A percentile compares a stretch with the other conserved stretches of the same genome.
phyloP scores from a whole-genome alignment of 2,888 invertebrate species.

The Monochamus alternatus region DNA sequence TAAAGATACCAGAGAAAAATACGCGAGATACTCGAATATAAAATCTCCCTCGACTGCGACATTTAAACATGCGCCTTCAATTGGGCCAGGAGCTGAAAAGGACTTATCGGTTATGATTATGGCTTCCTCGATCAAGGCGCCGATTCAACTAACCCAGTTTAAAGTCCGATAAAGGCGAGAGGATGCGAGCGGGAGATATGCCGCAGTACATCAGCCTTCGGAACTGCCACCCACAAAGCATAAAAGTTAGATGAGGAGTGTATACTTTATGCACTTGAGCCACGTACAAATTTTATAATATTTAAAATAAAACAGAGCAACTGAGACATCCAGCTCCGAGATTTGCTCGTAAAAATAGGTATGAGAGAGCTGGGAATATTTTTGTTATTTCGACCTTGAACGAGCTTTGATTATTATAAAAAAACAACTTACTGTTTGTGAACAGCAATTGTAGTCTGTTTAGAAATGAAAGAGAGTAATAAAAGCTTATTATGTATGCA shows the following conservation, averaged over 20 bases:
- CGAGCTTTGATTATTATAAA: background rate
- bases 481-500: too few relatives aligned
- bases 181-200: slow-evolving; percentile 54
- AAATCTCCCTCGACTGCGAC: slow-evolving; percentile 20
- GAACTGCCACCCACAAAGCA: slow-evolving; percentile 40
- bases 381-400: background rate
- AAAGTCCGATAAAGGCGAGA: slow-evolving; percentile 56
- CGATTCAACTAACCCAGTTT: slow-evolving; percentile 61
- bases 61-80: slow-evolving; percentile 32
- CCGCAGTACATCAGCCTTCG: slow-evolving; percentile 54
- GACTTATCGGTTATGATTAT: slow-evolving; percentile 60
- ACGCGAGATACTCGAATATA: slow-evolving; percentile 1
- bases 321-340: background rate
- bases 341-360: background rate
- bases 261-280: slow-evolving; percentile 23
- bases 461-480: too few relatives aligned
- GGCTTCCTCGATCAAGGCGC: slow-evolving; percentile 54
- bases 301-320: background rate
- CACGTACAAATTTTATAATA: slow-evolving; percentile 34
- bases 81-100: slow-evolving; percentile 49
- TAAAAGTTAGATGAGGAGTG: slow-evolving; percentile 35
- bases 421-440: too few relatives aligned
- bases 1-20: too few relatives aligned
- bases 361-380: background rate
- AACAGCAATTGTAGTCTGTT: too few relatives aligned